Evolutionary conservation across 92 coral and sea anemone species (phyloP).

Genomic region (Diadumene lineata): DNA sequence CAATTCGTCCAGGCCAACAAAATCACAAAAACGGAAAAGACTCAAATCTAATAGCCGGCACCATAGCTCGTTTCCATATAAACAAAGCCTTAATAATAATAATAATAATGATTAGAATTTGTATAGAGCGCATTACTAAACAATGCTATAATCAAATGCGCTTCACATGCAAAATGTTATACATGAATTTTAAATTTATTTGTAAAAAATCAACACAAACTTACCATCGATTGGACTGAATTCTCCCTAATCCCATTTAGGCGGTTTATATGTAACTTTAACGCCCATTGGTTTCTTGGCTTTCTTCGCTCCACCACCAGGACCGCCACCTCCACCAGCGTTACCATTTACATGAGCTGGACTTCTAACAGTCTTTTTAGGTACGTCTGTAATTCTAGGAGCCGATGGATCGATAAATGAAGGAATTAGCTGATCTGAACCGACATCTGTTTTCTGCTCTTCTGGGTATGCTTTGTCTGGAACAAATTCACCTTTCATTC

Average conservation of each 20-base stretch:
- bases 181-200: too few species aligned
- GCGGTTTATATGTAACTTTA: conserved; percentile 86
- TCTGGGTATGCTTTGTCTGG: conserved; percentile 74
- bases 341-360: not conserved
- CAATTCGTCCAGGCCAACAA: too few species aligned
- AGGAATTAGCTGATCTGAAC: conserved; percentile 64
- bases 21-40: too few species aligned
- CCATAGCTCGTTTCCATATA: too few species aligned
- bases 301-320: conserved; percentile 55
- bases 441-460: conserved; percentile 48
- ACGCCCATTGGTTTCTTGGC: conserved; percentile 84
- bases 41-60: too few species aligned
- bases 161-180: too few species aligned
- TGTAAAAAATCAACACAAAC: too few species aligned
- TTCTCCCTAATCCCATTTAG: conserved; percentile 72
- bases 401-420: conserved; percentile 91
- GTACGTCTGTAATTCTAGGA: conserved; percentile 93
- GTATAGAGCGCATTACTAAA: too few species aligned
- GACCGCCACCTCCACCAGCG: conserved; percentile 42
- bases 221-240: not conserved
- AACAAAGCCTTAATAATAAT: too few species aligned
- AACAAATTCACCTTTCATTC: conserved; percentile 92
- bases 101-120: too few species aligned
- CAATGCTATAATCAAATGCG: too few species aligned
- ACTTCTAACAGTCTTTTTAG: conserved; percentile 70